Percentiles rank a stretch among this genome's conserved stretches.
Conservation (phyloP, 2,888 invertebrate genomes). For the Amblyjoppa fuscipennis region DNA sequence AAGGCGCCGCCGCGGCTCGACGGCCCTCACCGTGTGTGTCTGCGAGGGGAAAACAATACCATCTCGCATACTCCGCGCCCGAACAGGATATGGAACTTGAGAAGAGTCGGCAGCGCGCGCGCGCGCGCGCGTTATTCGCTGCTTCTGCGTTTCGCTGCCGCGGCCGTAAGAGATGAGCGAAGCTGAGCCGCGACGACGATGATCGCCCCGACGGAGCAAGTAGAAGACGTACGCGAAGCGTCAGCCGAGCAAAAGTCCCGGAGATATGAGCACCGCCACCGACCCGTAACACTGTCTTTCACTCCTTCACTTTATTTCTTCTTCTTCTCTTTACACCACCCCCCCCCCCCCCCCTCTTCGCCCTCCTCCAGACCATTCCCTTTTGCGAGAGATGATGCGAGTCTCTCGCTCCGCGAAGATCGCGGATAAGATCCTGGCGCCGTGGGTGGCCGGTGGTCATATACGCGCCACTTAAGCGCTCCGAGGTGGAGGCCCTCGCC, state of each 20-base stretch:
- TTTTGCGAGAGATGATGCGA: constrained; percentile 22
- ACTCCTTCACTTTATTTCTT: constrained; percentile 59
- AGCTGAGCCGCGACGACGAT: constrained; percentile 27
- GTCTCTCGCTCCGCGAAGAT: constrained; percentile 76
- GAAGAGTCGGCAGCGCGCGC: constrained; percentile 70
- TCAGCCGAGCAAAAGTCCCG: constrained; percentile 41
- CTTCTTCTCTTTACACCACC: neutral
- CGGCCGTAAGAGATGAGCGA: constrained; percentile 40
- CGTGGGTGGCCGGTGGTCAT: constrained; percentile 83
- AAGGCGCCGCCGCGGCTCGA: constrained; percentile 45
- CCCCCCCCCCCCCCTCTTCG: neutral
- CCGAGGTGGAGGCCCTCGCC: constrained; percentile 43
- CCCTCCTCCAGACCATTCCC: constrained; percentile 8
- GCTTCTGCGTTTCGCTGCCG: constrained; percentile 57
- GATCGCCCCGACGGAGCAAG: constrained; percentile 28
- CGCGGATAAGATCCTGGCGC: constrained; percentile 82
- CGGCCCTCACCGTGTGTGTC: constrained; percentile 4
- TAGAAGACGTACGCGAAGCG: constrained; percentile 66
- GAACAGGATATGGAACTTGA: constrained; percentile 84
- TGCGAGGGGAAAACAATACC: constrained; percentile 67
- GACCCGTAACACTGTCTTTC: constrained; percentile 70
- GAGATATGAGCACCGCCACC: constrained; percentile 60
- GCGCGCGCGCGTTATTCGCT: constrained; percentile 10
- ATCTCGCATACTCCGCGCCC: constrained; percentile 37
- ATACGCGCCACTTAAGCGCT: constrained; percentile 64